These are phyloP conservation scores for Phragmatobia fuliginosa DNA, from an alignment of 2,888 invertebrate species.

Conservation along the genomic window DNA sequence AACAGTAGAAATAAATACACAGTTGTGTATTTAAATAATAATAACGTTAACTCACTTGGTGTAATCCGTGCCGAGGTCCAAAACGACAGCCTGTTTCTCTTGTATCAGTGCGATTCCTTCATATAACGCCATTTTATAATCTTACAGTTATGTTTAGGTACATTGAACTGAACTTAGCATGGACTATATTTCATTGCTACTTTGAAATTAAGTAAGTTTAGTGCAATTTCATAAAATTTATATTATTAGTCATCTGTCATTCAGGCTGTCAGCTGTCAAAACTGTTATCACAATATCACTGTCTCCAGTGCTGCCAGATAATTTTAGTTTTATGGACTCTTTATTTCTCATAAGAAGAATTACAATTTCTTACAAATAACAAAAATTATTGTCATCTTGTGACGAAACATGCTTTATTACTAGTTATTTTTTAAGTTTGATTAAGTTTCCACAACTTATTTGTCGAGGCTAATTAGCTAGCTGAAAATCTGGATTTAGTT, in stretches of 20 bases:
- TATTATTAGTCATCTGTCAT: neutral
- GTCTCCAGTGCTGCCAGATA: neutral
- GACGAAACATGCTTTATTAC: no score
- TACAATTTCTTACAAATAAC: no score
- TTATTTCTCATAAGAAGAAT: no score
- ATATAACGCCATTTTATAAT: constrained; percentile 89
- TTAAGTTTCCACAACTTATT: no score
- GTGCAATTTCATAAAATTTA: neutral
- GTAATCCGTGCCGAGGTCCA: constrained; percentile 96
- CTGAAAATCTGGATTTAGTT: no score
- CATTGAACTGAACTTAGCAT: neutral
- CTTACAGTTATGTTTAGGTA: neutral
- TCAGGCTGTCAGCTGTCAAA: neutral
- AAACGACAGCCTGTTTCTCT: constrained; percentile 95
- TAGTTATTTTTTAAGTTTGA: no score
- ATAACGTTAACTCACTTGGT: constrained; percentile 91
- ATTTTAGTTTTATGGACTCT: no score
- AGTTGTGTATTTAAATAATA: neutral
- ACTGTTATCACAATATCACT: no score
- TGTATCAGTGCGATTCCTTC: constrained; percentile 92
- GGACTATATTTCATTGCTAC: neutral
- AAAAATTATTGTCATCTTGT: no score
- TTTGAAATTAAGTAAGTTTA: neutral
- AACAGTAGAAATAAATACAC: neutral
- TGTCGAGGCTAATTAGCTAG: no score